Conservation (phyloP, 2,888 invertebrate genomes). For the Phania funesta region DNA sequence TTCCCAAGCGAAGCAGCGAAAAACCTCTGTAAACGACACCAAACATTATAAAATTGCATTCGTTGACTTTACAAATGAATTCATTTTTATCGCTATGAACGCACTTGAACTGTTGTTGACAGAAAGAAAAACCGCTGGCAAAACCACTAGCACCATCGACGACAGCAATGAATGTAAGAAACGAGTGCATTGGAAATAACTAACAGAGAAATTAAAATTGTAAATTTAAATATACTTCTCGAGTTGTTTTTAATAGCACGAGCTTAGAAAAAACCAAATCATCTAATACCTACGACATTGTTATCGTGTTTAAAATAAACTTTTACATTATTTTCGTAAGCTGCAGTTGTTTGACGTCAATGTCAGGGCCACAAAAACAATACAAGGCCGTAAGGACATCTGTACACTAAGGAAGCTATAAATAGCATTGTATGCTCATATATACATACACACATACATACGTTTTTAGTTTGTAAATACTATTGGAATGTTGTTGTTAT, state of each 20-base stretch:
- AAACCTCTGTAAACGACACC: not conserved
- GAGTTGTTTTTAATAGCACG: constrained; percentile 9
- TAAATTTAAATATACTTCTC: constrained; percentile 28
- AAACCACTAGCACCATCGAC: constrained; percentile 5
- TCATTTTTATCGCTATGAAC: constrained; percentile 60
- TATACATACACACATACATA: not conserved
- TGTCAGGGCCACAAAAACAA: constrained; percentile 45
- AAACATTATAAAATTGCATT: constrained; percentile 18
- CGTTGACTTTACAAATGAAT: constrained; percentile 34
- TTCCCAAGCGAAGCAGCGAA: not conserved
- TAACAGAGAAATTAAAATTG: not conserved
- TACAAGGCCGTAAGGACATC: constrained; percentile 16
- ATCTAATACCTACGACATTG: constrained; percentile 2
- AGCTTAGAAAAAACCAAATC: not conserved
- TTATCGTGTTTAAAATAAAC: constrained; percentile 1
- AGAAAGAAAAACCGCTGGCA: constrained; percentile 24
- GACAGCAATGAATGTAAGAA: not conserved
- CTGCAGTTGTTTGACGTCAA: constrained; percentile 61
- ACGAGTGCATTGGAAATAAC: constrained; percentile 29
- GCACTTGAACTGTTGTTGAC: constrained; percentile 64
- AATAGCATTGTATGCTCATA: constrained; percentile 40
- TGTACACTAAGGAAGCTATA: constrained; percentile 36
- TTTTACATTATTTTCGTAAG: not conserved
- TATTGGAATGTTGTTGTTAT: constrained; percentile 6
- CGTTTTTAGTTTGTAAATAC: not conserved